Evolutionary conservation across 2,888 invertebrate species (phyloP).

Genomic region (Cephus pygmeus): DNA sequence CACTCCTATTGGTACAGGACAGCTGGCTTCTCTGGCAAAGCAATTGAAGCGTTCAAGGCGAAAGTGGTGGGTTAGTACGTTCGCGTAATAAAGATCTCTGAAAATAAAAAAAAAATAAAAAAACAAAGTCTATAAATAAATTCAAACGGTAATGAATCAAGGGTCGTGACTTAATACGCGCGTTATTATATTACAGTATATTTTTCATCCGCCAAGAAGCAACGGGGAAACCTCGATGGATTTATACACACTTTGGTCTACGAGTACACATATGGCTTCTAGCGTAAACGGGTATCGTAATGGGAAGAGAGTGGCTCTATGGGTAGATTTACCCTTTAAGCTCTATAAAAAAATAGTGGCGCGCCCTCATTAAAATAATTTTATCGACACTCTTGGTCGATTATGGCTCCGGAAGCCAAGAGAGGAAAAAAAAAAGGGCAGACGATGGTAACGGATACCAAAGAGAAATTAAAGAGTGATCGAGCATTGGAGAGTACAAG

Average conservation of each 20-base stretch:
- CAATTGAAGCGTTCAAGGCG: background rate
- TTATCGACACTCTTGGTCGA: background rate
- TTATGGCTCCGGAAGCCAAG: background rate
- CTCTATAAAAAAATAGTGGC: background rate
- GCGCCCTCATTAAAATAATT: background rate
- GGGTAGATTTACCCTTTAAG: background rate
- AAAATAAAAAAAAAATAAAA: background rate
- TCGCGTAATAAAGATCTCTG: background rate
- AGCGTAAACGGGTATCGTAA: background rate
- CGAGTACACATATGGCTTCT: background rate
- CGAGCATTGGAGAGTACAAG: background rate
- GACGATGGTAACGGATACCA: background rate
- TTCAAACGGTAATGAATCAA: background rate
- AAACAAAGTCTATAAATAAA: background rate
- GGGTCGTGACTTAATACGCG: background rate
- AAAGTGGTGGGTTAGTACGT: background rate
- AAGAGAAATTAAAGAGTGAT: background rate
- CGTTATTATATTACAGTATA: background rate
- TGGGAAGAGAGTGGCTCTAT: background rate
- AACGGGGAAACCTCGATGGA: background rate
- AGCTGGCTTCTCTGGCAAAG: background rate
- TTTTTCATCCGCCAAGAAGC: background rate
- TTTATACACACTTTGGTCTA: background rate
- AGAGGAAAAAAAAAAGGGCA: background rate
- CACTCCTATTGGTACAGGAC: constrained; percentile 4